A percentile compares a stretch with the other conserved stretches of the same genome.
These are phyloP conservation scores for Crotalus viridis DNA, from an alignment of 2,113 vertebrate genomes.

Conservation along the genomic window DNA sequence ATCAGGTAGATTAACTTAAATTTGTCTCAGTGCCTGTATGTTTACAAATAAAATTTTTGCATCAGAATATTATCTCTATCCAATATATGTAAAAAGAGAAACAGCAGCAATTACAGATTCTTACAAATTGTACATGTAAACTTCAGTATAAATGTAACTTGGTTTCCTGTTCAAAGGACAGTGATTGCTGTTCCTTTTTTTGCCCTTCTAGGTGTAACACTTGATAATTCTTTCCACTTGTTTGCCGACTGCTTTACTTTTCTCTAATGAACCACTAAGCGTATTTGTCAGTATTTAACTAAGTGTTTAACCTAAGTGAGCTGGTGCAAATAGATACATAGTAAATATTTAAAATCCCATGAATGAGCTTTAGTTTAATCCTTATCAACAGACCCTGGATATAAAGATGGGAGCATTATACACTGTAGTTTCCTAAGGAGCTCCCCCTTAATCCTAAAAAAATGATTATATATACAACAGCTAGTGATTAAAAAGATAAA, in stretches of 20 bases:
- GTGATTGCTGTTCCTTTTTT: not conserved
- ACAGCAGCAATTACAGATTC: not conserved
- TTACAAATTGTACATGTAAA: not conserved
- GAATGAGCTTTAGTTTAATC: conserved; percentile 62
- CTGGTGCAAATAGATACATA: conserved; percentile 57
- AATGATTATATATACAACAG: conserved; percentile 40
- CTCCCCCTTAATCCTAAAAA: conserved; percentile 17
- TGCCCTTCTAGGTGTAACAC: conserved; percentile 31
- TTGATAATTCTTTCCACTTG: conserved; percentile 40
- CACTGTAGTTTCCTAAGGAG: conserved; percentile 23
- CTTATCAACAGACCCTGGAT: conserved; percentile 54
- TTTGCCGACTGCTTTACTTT: conserved; percentile 51
- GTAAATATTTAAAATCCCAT: conserved; percentile 68
- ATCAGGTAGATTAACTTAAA: not conserved
- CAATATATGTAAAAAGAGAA: not conserved
- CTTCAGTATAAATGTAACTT: not conserved
- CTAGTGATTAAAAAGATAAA: not conserved
- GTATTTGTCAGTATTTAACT: conserved; percentile 30
- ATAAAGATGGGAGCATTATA: conserved; percentile 48
- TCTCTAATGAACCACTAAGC: conserved; percentile 32
- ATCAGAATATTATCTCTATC: not conserved
- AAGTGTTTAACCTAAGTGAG: conserved; percentile 54
- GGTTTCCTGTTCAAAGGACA: not conserved
- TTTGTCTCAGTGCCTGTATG: not conserved
- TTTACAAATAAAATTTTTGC: not conserved